A percentile compares a stretch with the other conserved stretches of the same genome.
Conservation (phyloP, 2,797 vertebrate genomes). For the Gallinago nigripennis region DNA sequence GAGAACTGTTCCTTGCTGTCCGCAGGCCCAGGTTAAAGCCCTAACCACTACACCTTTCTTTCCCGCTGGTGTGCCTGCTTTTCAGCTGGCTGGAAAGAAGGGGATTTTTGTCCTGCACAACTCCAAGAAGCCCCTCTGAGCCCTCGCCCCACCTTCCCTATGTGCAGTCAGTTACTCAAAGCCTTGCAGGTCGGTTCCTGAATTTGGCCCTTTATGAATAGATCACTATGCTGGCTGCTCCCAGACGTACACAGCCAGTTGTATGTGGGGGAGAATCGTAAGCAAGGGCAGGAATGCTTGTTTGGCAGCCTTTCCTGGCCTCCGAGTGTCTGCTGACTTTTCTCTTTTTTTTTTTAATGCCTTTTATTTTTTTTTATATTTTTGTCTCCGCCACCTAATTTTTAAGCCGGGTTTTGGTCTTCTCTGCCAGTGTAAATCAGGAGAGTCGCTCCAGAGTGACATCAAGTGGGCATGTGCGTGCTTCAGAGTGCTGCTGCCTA, state of each 20-base stretch:
- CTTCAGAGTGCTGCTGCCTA: neutral
- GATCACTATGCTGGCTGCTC: conserved; percentile 64
- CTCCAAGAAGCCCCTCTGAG: conserved; percentile 38
- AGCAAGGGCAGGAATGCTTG: conserved; percentile 59
- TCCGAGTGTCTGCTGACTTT: conserved; percentile 34
- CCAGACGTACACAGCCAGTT: conserved; percentile 50
- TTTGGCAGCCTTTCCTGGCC: conserved; percentile 48
- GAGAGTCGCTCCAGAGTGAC: neutral
- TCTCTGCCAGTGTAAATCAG: conserved; percentile 7
- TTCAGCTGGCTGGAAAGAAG: conserved; percentile 16
- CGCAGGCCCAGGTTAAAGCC: neutral
- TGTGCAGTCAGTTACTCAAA: conserved; percentile 34
- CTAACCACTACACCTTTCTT: neutral
- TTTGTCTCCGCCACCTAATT: conserved; percentile 19
- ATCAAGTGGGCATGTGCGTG: neutral
- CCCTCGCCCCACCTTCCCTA: neutral
- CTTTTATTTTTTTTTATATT: neutral
- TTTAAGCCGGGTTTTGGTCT: conserved; percentile 8
- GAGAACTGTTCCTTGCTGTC: neutral
- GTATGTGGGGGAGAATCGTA: conserved; percentile 30
- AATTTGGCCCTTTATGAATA: conserved; percentile 71
- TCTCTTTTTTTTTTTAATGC: neutral
- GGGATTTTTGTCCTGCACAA: conserved; percentile 32
- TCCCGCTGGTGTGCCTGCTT: neutral
- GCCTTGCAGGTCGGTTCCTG: conserved; percentile 20